Conservation (phyloP, 2,797 vertebrate species). For the Myiotriccus ornatus region DNA sequence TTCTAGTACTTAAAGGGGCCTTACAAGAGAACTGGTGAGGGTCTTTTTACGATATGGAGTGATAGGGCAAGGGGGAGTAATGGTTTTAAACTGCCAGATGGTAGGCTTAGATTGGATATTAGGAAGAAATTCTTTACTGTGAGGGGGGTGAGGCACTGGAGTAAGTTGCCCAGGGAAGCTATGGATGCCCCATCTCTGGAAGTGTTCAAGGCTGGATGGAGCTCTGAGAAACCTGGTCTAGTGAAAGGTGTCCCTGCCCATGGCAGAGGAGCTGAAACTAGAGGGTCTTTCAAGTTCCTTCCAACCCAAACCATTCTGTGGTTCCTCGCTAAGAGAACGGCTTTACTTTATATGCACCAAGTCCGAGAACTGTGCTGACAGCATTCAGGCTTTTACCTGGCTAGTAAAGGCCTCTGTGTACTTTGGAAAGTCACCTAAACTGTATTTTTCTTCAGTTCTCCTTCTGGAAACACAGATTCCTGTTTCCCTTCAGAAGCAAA, state of each 20-base stretch:
- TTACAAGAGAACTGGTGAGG: not conserved
- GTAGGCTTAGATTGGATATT: not conserved
- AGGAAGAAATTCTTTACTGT: not conserved
- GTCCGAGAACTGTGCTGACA: not conserved
- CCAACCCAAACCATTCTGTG: not conserved
- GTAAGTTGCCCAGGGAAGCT: not conserved
- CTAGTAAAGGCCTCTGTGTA: not conserved
- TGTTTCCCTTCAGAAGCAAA: not conserved
- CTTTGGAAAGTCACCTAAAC: not conserved
- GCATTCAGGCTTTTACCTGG: not conserved
- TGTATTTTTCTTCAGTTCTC: not conserved
- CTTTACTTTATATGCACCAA: rapidly evolving
- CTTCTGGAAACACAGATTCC: not conserved
- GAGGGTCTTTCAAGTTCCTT: not conserved
- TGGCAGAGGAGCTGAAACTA: not conserved
- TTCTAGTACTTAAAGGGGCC: too few species aligned
- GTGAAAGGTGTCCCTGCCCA: not conserved
- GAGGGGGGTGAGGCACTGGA: not conserved
- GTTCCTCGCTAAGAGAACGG: not conserved
- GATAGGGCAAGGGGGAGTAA: not conserved
- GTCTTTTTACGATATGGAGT: not conserved
- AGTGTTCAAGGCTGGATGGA: not conserved
- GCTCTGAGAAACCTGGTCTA: not conserved
- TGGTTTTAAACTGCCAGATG: not conserved
- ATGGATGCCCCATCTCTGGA: not conserved